Evolutionary conservation across 2,113 vertebrate genomes (phyloP).

Genomic region (Anguilla japonica): DNA sequence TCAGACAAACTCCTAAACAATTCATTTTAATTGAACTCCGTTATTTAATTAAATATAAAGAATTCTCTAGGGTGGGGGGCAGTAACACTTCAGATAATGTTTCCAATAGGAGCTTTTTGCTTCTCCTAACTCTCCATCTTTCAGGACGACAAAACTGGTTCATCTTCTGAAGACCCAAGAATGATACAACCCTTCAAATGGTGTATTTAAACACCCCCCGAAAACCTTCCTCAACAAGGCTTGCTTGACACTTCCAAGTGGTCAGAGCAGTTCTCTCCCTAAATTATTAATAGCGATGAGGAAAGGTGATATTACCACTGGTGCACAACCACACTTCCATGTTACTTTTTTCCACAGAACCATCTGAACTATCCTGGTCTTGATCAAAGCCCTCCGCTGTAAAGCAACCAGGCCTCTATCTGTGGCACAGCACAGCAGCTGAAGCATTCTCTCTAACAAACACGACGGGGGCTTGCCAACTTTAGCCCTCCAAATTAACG

Average conservation of each 20-base stretch:
- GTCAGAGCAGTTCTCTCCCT: not conserved
- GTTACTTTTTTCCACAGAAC: not conserved
- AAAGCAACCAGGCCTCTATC: constrained; percentile 2
- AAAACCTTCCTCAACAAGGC: not conserved
- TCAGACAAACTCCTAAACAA: not conserved
- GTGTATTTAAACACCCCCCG: not conserved
- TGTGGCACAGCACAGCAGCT: not conserved
- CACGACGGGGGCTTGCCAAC: not conserved
- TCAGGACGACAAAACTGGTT: too few relatives aligned
- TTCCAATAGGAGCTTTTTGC: not conserved
- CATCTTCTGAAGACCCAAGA: too few relatives aligned
- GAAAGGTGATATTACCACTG: not conserved
- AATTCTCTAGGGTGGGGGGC: not conserved
- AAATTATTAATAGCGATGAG: constrained; percentile 4
- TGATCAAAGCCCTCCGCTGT: not conserved
- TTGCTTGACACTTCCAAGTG: not conserved
- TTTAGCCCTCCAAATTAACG: not conserved
- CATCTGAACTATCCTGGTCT: constrained; percentile 1
- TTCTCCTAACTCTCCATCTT: too few relatives aligned
- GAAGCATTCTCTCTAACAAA: not conserved
- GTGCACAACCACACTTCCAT: not conserved
- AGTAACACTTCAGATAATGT: not conserved
- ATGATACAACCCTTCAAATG: not conserved
- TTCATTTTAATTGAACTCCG: not conserved
- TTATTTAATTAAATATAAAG: not conserved